Evolutionary conservation across 1,140 invertebrate genomes (phyloP).

Genomic region (Proales similis): DNA sequence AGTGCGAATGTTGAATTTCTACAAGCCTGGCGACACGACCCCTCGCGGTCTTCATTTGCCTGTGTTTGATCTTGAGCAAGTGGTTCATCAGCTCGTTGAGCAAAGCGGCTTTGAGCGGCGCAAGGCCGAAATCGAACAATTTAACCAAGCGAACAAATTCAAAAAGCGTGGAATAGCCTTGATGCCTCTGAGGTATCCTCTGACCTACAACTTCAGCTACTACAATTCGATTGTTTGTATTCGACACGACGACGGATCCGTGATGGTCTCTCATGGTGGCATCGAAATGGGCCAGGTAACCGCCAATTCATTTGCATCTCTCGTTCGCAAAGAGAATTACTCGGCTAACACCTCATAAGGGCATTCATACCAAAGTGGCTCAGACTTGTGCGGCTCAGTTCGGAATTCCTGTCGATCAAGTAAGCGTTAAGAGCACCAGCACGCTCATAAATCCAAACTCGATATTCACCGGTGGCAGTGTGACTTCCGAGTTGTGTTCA

Average conservation of each 20-base stretch:
- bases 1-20: conserved; percentile 46
- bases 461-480: conserved; percentile 63
- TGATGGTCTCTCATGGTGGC: conserved; percentile 67
- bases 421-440: conserved; percentile 63
- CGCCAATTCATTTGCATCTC: no score
- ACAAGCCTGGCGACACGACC: conserved; percentile 45
- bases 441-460: conserved; percentile 57
- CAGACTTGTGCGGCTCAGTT: conserved; percentile 69
- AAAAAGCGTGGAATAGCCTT: conserved; percentile 48
- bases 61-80: conserved; percentile 44
- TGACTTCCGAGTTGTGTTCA: conserved; percentile 62
- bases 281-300: conserved; percentile 79
- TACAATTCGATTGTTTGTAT: conserved; percentile 64
- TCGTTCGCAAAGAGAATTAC: no score
- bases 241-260: conserved; percentile 67
- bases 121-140: conserved; percentile 30
- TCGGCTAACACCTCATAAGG: no score
- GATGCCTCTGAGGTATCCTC: conserved; percentile 45
- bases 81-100: conserved; percentile 40
- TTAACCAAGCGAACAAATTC: conserved; percentile 40
- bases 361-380: conserved; percentile 66
- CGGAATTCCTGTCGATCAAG: conserved; percentile 63
- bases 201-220: conserved; percentile 44
- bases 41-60: conserved; percentile 42
- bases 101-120: conserved; percentile 38